Evolutionary conservation across 1,140 invertebrate species (phyloP), one percentile per base, ranked within the genome.

Genomic region (Micrasema minimum): DNA sequence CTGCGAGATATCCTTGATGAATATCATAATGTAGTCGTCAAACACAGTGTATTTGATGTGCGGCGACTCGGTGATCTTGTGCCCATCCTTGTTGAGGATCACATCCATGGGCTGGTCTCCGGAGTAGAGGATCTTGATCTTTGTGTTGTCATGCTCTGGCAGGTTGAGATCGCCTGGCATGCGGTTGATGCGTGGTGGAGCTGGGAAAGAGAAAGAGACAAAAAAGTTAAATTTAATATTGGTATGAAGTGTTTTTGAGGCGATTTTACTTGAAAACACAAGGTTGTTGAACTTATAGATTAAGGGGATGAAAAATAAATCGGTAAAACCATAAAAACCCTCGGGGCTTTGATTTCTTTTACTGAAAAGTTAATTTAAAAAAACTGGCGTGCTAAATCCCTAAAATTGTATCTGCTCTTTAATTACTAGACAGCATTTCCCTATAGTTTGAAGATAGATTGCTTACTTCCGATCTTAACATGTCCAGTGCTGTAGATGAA

Each of bases 1-100:
- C 77, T 95, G 94, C 12, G 86, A 87, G 61, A 96, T 91, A 76
- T 96, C 94, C 77, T 92, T 93, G 72, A 97, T 93, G 76, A 95
- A 96, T 55, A 99, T 92, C 22, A 97, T 94, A 16, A 96, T 89
- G 78, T 97, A 98, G 71, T 98, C 97, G 83, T 99, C 97, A 83
- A 99, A 98, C 2, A 97, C 88, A 0, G 93, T 96, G 79, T 92
- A 96, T 80, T 97, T 98, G 74, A 99, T 88, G 74, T 95, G 92
- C 0, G 86, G 81, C 1, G 92, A 91, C 76, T 96, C 92, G 0
- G 87, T 84, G 26, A 97, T 80, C 45, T 90, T 88, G 55, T 87
- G 86, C n/a, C 94, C 94, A 78, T 96, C 90, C 77, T 92, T 94
- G 53, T 87, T 91, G 20, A 99, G 84, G 2, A 87, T 89, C 38